phyloP scores from a whole-genome alignment of 2,797 vertebrate genomes.

The Dermochelys coriacea region DNA sequence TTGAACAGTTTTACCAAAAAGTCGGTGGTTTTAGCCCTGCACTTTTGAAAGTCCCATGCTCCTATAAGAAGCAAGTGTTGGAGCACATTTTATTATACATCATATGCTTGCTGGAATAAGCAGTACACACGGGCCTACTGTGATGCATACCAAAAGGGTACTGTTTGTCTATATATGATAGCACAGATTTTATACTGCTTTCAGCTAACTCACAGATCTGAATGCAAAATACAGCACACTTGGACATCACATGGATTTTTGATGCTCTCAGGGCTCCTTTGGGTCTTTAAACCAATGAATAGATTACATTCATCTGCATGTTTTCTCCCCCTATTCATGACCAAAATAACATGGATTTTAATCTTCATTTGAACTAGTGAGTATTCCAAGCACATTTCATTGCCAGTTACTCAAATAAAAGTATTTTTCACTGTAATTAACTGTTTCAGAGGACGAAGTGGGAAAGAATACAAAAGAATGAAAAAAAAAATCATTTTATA shows the following conservation, averaged over 20 bases:
- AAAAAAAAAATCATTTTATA: conserved; percentile 40
- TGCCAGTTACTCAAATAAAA: conserved; percentile 32
- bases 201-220: conserved; percentile 40
- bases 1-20: conserved; percentile 11
- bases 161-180: conserved; percentile 22
- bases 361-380: conserved; percentile 2
- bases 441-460: conserved; percentile 34
- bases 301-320: conserved; percentile 47
- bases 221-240: conserved; percentile 37
- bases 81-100: conserved; percentile 52
- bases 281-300: conserved; percentile 52
- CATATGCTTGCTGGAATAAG: neutral
- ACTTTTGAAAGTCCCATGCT: neutral
- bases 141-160: neutral
- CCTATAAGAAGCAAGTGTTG: conserved; percentile 39
- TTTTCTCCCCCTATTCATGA: neutral
- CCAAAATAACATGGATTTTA: conserved; percentile 28
- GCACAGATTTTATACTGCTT: conserved; percentile 54
- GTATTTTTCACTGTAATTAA: conserved; percentile 60
- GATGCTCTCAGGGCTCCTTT: conserved; percentile 48
- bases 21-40: conserved; percentile 18
- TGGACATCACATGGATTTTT: conserved; percentile 60
- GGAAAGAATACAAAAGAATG: neutral
- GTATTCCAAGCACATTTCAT: conserved; percentile 35
- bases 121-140: conserved; percentile 15